Conservation (phyloP, 2,797 vertebrate genomes). For the Macropus fuliginosus region DNA sequence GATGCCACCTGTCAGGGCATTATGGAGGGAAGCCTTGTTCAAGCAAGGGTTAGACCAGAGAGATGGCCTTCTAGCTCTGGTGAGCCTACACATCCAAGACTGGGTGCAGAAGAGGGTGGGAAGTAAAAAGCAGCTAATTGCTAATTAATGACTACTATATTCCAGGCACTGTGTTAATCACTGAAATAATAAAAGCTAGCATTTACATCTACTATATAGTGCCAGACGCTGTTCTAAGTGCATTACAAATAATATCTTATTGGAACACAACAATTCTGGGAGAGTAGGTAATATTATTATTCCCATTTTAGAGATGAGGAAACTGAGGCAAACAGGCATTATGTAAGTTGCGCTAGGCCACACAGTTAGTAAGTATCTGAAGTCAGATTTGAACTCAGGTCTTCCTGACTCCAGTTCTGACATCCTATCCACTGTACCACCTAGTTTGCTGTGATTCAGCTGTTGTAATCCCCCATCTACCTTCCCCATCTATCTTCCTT, state of each 20-base stretch:
- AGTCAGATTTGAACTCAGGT: background rate
- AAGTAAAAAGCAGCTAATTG: background rate
- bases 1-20: background rate
- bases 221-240: background rate
- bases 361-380: background rate
- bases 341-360: background rate
- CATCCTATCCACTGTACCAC: background rate
- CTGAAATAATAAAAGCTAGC: background rate
- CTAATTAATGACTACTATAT: background rate
- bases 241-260: background rate
- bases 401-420: background rate
- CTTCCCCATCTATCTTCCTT: background rate
- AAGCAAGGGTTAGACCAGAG: background rate
- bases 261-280: background rate
- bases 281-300: background rate
- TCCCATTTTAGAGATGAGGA: background rate
- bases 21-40: background rate
- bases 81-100: background rate
- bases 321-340: background rate
- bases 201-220: background rate
- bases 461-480: background rate
- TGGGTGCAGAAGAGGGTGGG: background rate
- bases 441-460: background rate
- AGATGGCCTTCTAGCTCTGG: background rate
- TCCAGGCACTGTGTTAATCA: background rate